Evolutionary conservation across 2,113 vertebrate genomes (phyloP).

Genomic region (Pimephales promelas): DNA sequence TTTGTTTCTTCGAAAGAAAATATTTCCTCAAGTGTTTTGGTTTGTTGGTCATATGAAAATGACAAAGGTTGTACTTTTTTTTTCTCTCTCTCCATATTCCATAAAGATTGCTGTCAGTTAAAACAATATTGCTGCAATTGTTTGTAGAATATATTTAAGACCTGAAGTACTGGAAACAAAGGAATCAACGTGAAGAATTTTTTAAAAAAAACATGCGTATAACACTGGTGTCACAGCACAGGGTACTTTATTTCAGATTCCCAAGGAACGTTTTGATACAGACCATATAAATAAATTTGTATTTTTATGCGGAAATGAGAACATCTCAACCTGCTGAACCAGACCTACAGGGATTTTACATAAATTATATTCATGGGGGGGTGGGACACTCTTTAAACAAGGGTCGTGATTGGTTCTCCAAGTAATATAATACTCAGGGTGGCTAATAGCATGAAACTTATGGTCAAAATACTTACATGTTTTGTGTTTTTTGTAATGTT

Average conservation of each 20-base stretch:
- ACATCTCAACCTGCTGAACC: constrained; percentile 69
- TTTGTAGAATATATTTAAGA: constrained; percentile 83
- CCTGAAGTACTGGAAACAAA: constrained; percentile 82
- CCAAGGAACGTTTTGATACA: constrained; percentile 77
- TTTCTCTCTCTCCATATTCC: constrained; percentile 59
- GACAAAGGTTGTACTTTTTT: constrained; percentile 34
- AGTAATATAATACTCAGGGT: constrained; percentile 81
- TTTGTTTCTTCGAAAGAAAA: constrained; percentile 66
- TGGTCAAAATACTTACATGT: constrained; percentile 60
- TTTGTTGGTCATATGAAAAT: constrained; percentile 68
- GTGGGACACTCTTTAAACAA: constrained; percentile 63
- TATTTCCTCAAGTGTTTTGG: constrained; percentile 76
- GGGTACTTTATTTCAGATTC: constrained; percentile 79
- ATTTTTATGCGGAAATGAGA: constrained; percentile 78
- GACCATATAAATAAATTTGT: constrained; percentile 73
- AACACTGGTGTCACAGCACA: constrained; percentile 78
- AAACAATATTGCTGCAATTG: constrained; percentile 77
- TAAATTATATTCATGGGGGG: constrained; percentile 57
- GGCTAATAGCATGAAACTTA: constrained; percentile 73
- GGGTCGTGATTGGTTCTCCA: constrained; percentile 67
- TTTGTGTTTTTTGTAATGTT: constrained; percentile 61
- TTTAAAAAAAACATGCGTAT: constrained; percentile 67
- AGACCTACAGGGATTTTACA: constrained; percentile 73
- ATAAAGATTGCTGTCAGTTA: constrained; percentile 63
- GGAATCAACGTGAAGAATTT: constrained; percentile 74